These are phyloP conservation scores for Fundulus diaphanus DNA, from an alignment of 2,797 vertebrate genomes.

Conservation along the genomic window DNA sequence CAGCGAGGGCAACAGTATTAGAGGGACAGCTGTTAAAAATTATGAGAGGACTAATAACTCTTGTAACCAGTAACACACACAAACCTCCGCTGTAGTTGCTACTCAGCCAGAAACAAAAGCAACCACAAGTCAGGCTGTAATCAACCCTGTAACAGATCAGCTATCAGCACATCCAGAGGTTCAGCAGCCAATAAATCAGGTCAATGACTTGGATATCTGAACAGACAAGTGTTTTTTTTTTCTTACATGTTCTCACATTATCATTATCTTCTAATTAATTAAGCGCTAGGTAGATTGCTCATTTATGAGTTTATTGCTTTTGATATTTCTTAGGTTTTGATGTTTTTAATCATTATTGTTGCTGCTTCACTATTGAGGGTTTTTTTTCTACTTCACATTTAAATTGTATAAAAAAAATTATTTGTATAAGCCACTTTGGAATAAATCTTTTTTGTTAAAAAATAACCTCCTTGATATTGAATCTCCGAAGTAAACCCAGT, in stretches of 20 bases:
- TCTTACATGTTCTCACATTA: background rate
- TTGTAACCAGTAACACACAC: constrained; percentile 84
- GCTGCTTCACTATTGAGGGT: constrained; percentile 11
- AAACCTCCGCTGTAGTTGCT: constrained; percentile 82
- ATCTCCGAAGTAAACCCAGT: constrained; percentile 14
- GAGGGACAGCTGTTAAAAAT: constrained; percentile 82
- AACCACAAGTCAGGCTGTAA: constrained; percentile 50
- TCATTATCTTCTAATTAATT: background rate
- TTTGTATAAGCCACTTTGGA: constrained; percentile 16
- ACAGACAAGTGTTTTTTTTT: background rate
- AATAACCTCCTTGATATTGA: background rate
- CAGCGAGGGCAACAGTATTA: constrained; percentile 69
- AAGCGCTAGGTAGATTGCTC: background rate
- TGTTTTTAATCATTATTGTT: background rate
- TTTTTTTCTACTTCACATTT: constrained; percentile 18
- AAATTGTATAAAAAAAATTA: constrained; percentile 23
- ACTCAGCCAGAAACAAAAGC: constrained; percentile 81
- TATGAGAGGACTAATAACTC: constrained; percentile 83
- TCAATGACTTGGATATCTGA: background rate
- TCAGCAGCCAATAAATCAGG: constrained; percentile 64
- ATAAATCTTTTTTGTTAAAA: background rate
- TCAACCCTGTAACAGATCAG: constrained; percentile 69
- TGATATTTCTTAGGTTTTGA: background rate
- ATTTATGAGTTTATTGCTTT: background rate
- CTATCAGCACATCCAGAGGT: constrained; percentile 79